Base-by-base conservation (phyloP, 2,113 vertebrate genomes). In the Tetrao urogallus region DNA sequence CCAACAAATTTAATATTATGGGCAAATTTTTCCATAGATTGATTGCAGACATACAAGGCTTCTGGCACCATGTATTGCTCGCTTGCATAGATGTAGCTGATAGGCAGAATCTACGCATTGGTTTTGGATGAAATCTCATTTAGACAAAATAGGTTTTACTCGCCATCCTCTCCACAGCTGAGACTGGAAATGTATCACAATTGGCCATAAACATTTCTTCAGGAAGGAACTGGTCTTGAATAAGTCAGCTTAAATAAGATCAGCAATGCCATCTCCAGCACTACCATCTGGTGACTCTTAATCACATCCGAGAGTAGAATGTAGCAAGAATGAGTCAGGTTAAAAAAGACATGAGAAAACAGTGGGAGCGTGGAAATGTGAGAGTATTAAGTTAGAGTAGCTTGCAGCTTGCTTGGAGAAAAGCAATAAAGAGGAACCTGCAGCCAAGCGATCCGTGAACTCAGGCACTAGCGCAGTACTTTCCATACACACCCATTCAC, bases 221-320 rank as follows among this genome's bases (percentile, higher is more conserved):
- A 85, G 92, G 78, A 96, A 94, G 92, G 67, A 91, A 86, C 28
- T 74, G 56, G 43, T 67, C 61, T 96, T 67, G 86, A 93, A 90
- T 84, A 90, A 94, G 63, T 72, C 95, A 83, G 76, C 90, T 86
- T 95, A 94, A 96, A 81, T 86, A 92, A 93, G 77, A 91, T 66
- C 72, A 87, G 57, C 69, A 87, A 92, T 93, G 36, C 58, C 82
- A 74, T 86, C 84, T 89, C 75, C 75, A 95, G 71, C 82, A 82
- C 82, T 82, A 88, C 73, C 89, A 92, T 94, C 93, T 94, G 91
- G 65, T 92, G 70, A 58, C 54, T 86, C 76, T 94, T 95, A 94
- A 93, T 95, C 88, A 95, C 70, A 69, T 90, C 38, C 0, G 1
- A 94, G 80, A 30, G 52, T 78, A 81, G 86, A 95, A 75, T 63